Conservation (phyloP, 1,140 invertebrate species). For the Eumaeus atala region DNA sequence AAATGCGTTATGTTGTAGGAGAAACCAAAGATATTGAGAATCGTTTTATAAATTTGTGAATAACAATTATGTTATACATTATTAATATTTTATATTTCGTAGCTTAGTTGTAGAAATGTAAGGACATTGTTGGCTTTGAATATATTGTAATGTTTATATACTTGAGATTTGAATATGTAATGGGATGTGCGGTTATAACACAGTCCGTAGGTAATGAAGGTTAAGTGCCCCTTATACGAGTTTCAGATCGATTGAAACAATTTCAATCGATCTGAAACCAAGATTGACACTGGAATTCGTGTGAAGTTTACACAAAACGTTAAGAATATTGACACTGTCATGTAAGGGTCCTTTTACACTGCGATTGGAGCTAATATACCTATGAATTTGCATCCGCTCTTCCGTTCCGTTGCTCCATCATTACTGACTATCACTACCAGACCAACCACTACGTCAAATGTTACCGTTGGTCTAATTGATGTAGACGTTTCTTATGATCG, state of each 20-base stretch:
- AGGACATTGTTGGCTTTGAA: not conserved
- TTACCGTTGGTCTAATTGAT: too few species aligned
- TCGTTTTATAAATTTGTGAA: constrained; percentile 7
- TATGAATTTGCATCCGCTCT: too few species aligned
- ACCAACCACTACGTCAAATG: too few species aligned
- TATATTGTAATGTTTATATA: constrained; percentile 9
- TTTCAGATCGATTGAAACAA: not conserved
- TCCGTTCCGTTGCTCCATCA: too few species aligned
- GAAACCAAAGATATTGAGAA: constrained; percentile 9
- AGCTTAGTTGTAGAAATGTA: not conserved
- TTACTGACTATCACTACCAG: too few species aligned
- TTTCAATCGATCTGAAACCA: not conserved
- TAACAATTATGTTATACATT: not conserved
- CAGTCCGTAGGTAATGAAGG: not conserved
- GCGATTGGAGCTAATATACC: too few species aligned
- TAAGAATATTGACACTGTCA: not conserved
- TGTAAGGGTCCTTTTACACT: too few species aligned
- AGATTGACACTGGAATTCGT: not conserved
- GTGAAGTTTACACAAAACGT: not conserved
- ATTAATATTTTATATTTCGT: not conserved
- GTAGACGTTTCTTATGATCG: too few species aligned
- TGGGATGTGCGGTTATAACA: not conserved
- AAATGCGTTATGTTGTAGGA: not conserved
- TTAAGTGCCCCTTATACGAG: not conserved
- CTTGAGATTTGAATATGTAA: not conserved